Conservation (phyloP, 2,888 invertebrate species). For the Elaeidobius kamerunicus region DNA sequence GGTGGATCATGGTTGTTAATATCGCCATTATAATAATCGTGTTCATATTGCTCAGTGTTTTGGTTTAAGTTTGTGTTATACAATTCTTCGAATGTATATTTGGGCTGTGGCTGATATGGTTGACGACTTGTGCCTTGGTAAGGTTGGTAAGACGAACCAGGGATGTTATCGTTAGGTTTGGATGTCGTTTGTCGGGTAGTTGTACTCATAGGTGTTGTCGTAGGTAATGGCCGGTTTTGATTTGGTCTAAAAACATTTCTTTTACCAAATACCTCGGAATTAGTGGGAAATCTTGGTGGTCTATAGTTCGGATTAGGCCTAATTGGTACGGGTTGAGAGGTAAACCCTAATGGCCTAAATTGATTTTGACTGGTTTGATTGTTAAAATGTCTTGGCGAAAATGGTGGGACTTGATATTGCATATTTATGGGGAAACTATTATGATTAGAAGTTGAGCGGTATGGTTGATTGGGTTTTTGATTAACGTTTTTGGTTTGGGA, state of each 20-base stretch:
- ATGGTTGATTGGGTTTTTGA: conserved; percentile 1
- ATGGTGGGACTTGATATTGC: not conserved
- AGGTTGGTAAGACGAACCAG: no score
- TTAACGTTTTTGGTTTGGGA: not conserved
- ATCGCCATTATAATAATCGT: no score
- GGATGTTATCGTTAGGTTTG: no score
- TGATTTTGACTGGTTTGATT: not conserved
- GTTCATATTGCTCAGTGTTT: no score
- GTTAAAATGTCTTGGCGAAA: not conserved
- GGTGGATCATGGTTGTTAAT: no score
- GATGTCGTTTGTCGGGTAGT: no score
- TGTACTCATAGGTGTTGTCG: no score
- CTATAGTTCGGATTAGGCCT: conserved; percentile 6
- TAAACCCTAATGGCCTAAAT: conserved; percentile 2
- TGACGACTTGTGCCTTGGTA: no score
- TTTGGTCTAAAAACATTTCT: conserved; percentile 6
- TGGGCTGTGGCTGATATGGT: no score
- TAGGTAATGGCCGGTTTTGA: not conserved
- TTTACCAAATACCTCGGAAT: conserved; percentile 5
- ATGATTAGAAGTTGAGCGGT: not conserved
- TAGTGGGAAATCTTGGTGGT: conserved; percentile 5
- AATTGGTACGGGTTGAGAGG: conserved; percentile 7
- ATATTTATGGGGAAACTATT: not conserved
- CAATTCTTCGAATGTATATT: no score
- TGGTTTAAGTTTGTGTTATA: no score